Base-by-base conservation (phyloP, 2,113 vertebrate species). In the Dasyurus viverrinus region DNA sequence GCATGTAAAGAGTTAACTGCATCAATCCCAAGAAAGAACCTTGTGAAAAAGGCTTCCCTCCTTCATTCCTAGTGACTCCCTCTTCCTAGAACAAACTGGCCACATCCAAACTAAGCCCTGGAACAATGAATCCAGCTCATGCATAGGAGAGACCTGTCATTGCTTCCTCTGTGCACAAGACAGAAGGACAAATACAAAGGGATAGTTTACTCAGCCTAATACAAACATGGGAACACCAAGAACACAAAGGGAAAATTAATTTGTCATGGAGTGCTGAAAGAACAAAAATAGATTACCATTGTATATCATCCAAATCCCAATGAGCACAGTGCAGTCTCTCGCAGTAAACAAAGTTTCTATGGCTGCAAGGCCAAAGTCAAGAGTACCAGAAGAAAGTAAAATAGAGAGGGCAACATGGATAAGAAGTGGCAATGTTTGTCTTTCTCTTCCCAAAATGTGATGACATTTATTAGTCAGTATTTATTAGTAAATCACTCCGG, bases 401-500 rank as follows among this genome's bases (percentile, higher is more conserved):
- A 90, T 36, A 42, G 16, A n/a, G n/a, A 76, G 68, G 68, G 68
- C 68, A 42, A n/a, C n/a, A 19, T 5, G 36, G 25, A 9, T 94
- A 94, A 96, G 93, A 84, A 98, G 53, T 93, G 94, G 55, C 90
- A 92, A 97, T 98, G 95, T 98, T 97, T 97, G 96, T 94, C 96
- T 97, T 98, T 97, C 68, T 89, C 76, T 97, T 96, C 97, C 95
- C 12, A 52, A 96, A 98, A 98, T 98, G 96, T n/a, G n/a, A n/a
- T n/a, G n/a, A n/a, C n/a, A n/a, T n/a, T n/a, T n/a, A n/a, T n/a
- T n/a, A n/a, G n/a, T 97, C 97, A 97, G 19, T 54, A 3, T 57
- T 97, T 94, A 92, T 92, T 98, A 97, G 96, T 98, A 98, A 98
- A 98, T 98, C 97, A 98, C 94, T 98, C 98, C 96, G 98, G 96